Conservation (phyloP, 2,113 vertebrate species). For the Oryzias javanicus region DNA sequence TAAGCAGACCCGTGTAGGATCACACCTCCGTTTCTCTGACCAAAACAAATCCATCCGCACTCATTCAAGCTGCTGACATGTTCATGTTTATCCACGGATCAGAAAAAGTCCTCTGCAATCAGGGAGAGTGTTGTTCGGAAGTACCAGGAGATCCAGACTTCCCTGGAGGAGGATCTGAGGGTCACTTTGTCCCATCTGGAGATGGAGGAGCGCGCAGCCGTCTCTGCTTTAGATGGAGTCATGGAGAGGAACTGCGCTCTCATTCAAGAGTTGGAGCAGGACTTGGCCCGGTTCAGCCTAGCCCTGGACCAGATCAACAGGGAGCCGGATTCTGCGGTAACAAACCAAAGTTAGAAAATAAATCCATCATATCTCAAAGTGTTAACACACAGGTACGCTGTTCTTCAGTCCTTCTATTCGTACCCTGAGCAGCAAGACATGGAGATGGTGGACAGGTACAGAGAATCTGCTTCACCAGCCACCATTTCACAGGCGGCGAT, state of each 20-base stretch:
- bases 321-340: slow-evolving; percentile 47
- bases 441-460: slow-evolving; percentile 48
- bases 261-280: slow-evolving; percentile 72
- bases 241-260: slow-evolving; percentile 73
- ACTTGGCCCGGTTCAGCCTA: slow-evolving; percentile 60
- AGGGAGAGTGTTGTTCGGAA: slow-evolving; percentile 67
- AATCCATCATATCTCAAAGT: background rate
- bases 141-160: slow-evolving; percentile 72
- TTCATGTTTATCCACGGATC: slow-evolving; percentile 28
- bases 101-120: slow-evolving; percentile 71
- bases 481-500: no score
- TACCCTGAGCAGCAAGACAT: slow-evolving; percentile 19
- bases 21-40: background rate
- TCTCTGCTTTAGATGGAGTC: slow-evolving; percentile 62
- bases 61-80: slow-evolving; percentile 5
- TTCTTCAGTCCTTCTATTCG: slow-evolving; percentile 37
- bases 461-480: background rate
- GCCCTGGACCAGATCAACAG: slow-evolving; percentile 44
- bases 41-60: background rate
- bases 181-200: slow-evolving; percentile 74
- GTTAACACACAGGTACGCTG: background rate
- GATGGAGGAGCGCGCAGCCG: slow-evolving; percentile 71
- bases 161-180: slow-evolving; percentile 73
- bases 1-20: background rate
- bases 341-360: background rate